Percentiles rank a stretch among this genome's conserved stretches.
Evolutionary conservation across 2,888 invertebrate species (phyloP).

Genomic region (Carterocephalus palaemon): DNA sequence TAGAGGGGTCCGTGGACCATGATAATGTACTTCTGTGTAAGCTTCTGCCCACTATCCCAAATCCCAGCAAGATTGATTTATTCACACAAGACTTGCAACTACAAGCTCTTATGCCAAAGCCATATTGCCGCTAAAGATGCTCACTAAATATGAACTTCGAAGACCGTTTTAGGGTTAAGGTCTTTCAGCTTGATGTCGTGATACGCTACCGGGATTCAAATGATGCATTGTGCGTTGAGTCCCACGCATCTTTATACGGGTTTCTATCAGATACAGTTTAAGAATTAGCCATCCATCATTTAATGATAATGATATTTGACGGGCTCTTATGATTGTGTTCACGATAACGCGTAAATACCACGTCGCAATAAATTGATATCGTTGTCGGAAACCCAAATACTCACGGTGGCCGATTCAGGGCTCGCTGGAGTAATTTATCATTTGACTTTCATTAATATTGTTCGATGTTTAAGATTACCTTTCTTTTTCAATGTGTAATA

Average conservation of each 20-base stretch:
- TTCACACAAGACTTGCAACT: too few relatives aligned
- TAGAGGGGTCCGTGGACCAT: too few relatives aligned
- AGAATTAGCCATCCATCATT: constrained; percentile 73
- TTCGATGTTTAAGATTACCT: constrained; percentile 4
- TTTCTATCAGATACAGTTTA: constrained; percentile 60
- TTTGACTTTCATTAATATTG: constrained; percentile 22
- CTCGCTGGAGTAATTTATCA: constrained; percentile 18
- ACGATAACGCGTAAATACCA: constrained; percentile 58
- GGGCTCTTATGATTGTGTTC: constrained; percentile 58
- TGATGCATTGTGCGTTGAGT: constrained; percentile 67
- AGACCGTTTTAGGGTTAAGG: constrained; percentile 8
- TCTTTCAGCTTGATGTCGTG: constrained; percentile 23
- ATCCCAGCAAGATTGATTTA: too few relatives aligned
- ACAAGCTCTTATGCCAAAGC: too few relatives aligned
- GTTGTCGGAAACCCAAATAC: constrained; percentile 24
- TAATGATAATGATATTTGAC: constrained; percentile 73
- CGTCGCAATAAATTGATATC: constrained; percentile 31
- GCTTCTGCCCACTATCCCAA: too few relatives aligned
- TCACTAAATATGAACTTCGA: constrained; percentile 3
- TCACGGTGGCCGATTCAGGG: constrained; percentile 6
- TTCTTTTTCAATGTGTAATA: not conserved
- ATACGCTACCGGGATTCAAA: constrained; percentile 49
- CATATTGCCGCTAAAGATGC: too few relatives aligned
- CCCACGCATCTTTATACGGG: constrained; percentile 71
- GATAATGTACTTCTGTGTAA: too few relatives aligned